These are phyloP conservation scores for Phataginus tricuspis DNA, from an alignment of 2,797 vertebrate genomes.

Conservation along the genomic window DNA sequence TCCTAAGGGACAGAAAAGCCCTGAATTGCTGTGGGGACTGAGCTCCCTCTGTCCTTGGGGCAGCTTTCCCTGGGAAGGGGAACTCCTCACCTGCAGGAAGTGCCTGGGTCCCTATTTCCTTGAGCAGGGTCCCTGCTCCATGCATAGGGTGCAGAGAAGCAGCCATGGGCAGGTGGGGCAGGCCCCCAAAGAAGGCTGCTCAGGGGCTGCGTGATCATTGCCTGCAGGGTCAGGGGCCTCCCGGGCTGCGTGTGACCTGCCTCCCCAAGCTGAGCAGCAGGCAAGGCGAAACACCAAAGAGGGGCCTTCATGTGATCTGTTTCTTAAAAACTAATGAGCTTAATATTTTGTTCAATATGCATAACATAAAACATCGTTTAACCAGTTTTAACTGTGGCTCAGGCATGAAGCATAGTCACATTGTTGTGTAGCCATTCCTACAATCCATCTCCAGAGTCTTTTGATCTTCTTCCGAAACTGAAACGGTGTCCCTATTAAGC, in stretches of 20 bases:
- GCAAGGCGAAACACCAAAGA: not conserved
- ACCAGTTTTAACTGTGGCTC: not conserved
- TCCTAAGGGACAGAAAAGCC: not conserved
- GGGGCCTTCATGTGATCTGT: not conserved
- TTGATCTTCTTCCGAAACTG: not conserved
- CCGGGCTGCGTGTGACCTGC: no score
- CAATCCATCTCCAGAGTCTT: no score
- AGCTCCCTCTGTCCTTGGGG: not conserved
- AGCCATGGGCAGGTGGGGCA: no score
- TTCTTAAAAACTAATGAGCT: not conserved
- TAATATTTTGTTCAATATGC: not conserved
- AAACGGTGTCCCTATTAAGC: no score
- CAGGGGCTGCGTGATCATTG: no score
- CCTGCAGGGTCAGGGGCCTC: no score
- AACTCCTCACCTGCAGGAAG: not conserved
- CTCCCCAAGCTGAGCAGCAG: no score
- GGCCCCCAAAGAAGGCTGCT: not conserved
- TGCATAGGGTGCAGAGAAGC: not conserved
- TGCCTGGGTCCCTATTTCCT: not conserved
- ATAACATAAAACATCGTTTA: not conserved
- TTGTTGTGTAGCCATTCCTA: no score
- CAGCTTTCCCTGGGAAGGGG: not conserved
- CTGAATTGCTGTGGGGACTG: not conserved
- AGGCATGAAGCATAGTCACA: not conserved
- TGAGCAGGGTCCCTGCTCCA: not conserved